Evolutionary conservation across 2,797 vertebrate genomes (phyloP).

Genomic region (Monodelphis domestica): DNA sequence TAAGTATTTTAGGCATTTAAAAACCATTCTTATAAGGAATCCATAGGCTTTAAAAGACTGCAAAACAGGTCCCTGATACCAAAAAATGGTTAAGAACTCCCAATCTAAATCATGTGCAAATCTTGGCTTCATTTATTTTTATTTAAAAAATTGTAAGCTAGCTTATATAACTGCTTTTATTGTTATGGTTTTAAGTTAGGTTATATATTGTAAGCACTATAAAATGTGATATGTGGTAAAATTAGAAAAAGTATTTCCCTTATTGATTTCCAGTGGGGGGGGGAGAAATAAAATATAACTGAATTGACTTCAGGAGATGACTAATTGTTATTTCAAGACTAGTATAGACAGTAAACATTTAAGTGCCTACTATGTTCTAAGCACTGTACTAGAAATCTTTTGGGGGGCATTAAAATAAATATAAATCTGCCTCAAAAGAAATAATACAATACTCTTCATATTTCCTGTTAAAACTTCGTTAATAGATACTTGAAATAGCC

Average conservation of each 20-base stretch:
- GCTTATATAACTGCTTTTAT: constrained; percentile 50
- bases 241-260: not conserved
- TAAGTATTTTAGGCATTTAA: not conserved
- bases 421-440: not conserved
- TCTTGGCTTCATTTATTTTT: constrained; percentile 69
- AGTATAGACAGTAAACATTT: not conserved
- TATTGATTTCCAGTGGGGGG: not conserved
- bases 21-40: not conserved
- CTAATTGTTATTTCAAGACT: not conserved
- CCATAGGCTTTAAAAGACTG: not conserved
- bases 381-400: not conserved
- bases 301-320: not conserved
- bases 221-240: not conserved
- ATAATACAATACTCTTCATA: not conserved
- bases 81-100: not conserved
- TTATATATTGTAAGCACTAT: not conserved
- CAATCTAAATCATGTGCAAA: not conserved
- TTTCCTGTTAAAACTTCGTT: no score
- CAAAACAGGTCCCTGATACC: not conserved
- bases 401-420: not conserved
- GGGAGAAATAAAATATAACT: not conserved
- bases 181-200: constrained; percentile 8
- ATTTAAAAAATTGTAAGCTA: constrained; percentile 58
- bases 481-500: not conserved
- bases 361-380: not conserved